phyloP scores from a whole-genome alignment of 2,888 invertebrate genomes.

The Trissonchulus latispiculum region DNA sequence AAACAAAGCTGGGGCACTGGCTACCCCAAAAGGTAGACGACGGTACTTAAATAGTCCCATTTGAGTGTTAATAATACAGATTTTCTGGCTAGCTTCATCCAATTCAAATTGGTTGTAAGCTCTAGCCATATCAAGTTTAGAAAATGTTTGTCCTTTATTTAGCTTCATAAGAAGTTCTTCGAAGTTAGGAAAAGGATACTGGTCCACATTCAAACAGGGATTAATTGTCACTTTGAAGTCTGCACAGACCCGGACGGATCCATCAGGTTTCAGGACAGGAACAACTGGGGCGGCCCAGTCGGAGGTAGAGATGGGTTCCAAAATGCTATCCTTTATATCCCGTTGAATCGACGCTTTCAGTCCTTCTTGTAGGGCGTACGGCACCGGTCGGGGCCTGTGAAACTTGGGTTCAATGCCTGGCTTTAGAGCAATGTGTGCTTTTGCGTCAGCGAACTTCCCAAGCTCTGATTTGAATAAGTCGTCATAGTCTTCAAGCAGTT shows the following conservation, averaged over 20 bases:
- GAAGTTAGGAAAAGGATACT: not conserved
- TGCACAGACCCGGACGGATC: not conserved
- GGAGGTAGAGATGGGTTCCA: not conserved
- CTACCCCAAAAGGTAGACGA: not conserved
- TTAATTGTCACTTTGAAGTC: not conserved
- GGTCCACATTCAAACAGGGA: not conserved
- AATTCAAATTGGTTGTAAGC: not conserved
- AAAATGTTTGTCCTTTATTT: not conserved
- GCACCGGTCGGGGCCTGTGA: not conserved
- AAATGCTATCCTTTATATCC: not conserved
- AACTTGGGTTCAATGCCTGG: not conserved
- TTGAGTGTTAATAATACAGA: not conserved
- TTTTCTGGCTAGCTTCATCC: not conserved
- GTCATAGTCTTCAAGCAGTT: not conserved
- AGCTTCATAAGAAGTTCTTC: not conserved
- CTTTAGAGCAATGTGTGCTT: too few species aligned
- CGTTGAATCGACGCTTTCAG: not conserved
- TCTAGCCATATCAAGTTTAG: not conserved
- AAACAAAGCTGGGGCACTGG: not conserved
- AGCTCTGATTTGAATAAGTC: conserved; percentile 1
- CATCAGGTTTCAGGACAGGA: conserved; percentile 14
- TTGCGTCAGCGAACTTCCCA: not conserved
- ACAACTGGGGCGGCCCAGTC: not conserved
- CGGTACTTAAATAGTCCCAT: not conserved
- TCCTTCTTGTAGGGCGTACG: not conserved